Conservation (phyloP, 2,113 vertebrate species). For the Chauna torquata region DNA sequence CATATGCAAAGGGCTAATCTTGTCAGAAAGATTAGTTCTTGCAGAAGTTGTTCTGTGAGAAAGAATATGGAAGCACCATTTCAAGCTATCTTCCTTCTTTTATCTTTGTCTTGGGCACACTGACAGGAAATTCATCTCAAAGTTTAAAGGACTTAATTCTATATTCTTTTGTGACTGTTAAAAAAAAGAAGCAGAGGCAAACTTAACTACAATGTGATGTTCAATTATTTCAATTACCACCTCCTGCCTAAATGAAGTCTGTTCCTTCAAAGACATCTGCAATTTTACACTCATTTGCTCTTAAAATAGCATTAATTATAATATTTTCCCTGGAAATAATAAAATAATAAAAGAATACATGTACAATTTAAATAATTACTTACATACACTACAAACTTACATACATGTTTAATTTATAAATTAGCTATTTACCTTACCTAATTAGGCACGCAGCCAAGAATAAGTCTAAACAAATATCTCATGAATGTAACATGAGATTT, state of each 20-base stretch:
- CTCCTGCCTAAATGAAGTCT: conserved; percentile 70
- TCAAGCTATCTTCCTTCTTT: background rate
- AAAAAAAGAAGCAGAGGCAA: conserved; percentile 63
- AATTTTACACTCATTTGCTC: conserved; percentile 71
- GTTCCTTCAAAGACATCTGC: conserved; percentile 64
- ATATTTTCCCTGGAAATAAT: conserved; percentile 44
- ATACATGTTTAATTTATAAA: conserved; percentile 42
- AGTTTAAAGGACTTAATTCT: conserved; percentile 71
- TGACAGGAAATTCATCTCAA: conserved; percentile 40
- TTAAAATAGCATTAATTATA: conserved; percentile 73
- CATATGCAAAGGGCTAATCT: background rate
- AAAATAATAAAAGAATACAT: conserved; percentile 46
- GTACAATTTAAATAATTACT: conserved; percentile 57
- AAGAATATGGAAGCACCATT: background rate
- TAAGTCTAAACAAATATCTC: background rate
- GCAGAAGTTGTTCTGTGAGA: background rate
- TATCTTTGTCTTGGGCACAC: background rate
- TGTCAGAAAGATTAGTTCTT: background rate
- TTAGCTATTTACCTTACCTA: conserved; percentile 1
- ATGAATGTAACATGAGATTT: background rate
- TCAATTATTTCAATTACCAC: conserved; percentile 78
- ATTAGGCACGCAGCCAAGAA: conserved; percentile 13
- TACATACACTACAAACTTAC: conserved; percentile 23
- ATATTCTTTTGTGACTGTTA: conserved; percentile 58
- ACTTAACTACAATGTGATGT: conserved; percentile 64